Conservation (phyloP, 2,113 vertebrate species). For the Recurvirostra avosetta region DNA sequence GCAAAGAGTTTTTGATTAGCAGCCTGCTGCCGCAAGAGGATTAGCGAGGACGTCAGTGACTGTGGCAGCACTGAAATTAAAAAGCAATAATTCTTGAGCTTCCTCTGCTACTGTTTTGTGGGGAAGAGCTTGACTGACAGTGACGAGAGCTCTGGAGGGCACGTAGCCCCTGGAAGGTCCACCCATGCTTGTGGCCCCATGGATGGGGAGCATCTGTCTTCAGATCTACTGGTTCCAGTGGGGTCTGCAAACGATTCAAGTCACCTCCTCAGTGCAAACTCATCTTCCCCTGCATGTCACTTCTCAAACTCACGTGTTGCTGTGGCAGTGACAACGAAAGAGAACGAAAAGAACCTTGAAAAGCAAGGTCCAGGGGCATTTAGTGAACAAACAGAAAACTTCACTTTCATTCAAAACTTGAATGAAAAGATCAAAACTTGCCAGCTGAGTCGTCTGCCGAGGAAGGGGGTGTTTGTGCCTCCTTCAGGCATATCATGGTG, state of each 20-base stretch:
- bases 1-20: constrained; percentile 46
- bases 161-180: not conserved
- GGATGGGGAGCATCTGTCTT: not conserved
- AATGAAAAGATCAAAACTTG: not conserved
- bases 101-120: not conserved
- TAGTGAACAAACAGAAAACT: not conserved
- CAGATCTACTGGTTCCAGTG: not conserved
- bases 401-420: not conserved
- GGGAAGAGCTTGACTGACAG: not conserved
- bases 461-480: not conserved
- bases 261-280: not conserved
- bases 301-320: not conserved
- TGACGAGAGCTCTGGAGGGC: not conserved
- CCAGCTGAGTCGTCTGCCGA: not conserved
- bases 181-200: not conserved
- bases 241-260: not conserved
- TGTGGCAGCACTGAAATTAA: constrained; percentile 25
- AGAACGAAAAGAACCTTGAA: not conserved
- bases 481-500: not conserved
- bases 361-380: not conserved
- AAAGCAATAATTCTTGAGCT: not conserved
- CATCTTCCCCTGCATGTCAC: not conserved
- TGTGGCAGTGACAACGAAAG: not conserved
- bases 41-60: constrained; percentile 23
- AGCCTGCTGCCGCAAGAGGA: constrained; percentile 46